phyloP scores from a whole-genome alignment of 2,113 vertebrate genomes.

The Columba janthina region DNA sequence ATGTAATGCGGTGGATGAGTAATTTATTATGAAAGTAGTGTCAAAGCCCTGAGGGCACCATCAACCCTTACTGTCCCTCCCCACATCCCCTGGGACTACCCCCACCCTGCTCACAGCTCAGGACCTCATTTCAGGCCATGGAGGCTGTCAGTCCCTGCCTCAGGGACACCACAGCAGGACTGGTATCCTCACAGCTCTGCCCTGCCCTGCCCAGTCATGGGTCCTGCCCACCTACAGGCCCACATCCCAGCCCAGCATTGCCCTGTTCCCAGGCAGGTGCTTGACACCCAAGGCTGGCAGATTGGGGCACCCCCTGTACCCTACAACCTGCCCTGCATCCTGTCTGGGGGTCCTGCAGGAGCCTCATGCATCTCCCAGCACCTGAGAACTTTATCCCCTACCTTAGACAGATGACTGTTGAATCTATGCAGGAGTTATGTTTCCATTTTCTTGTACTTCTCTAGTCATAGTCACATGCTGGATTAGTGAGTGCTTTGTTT shows the following conservation, averaged over 20 bases:
- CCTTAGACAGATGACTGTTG: not conserved
- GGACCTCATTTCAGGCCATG: not conserved
- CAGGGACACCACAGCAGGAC: not conserved
- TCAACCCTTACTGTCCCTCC: not conserved
- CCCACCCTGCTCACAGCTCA: fast-evolving
- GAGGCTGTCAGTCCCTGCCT: not conserved
- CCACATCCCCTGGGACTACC: no score
- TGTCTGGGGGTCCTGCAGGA: not conserved
- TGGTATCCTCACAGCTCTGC: not conserved
- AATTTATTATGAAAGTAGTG: not conserved
- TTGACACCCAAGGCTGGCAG: no score
- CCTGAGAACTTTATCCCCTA: not conserved
- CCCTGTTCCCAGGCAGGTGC: no score
- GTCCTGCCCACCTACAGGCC: not conserved
- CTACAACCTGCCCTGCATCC: not conserved
- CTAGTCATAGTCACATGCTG: not conserved
- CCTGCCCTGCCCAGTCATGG: not conserved
- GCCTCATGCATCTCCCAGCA: not conserved
- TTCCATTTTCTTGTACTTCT: not conserved
- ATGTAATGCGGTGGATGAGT: not conserved
- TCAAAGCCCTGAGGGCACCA: not conserved
- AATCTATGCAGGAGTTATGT: not conserved
- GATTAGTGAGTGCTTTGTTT: not conserved
- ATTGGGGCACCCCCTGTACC: not conserved
- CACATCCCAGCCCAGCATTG: not conserved